Conservation (phyloP, 2,113 vertebrate species). For the Eulemur rufifrons region DNA sequence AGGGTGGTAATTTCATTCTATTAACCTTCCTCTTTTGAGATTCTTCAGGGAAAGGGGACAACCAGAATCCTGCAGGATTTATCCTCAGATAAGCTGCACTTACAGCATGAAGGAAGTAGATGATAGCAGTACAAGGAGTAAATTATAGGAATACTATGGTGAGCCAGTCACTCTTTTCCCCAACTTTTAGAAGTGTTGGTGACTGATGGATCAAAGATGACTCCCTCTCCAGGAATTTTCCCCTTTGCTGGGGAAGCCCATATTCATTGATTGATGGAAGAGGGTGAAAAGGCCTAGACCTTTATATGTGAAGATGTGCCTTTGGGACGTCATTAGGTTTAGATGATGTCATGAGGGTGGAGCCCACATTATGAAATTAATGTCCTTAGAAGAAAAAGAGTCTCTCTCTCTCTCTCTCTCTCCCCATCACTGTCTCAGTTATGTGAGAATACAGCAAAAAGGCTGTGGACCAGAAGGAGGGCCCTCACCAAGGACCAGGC, state of each 20-base stretch:
- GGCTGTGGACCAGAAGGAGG: background rate
- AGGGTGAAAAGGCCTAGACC: background rate
- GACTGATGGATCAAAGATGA: background rate
- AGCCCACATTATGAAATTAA: background rate
- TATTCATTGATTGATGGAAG: background rate
- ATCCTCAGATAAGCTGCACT: background rate
- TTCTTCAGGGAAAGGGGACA: background rate
- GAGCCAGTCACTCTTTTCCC: background rate
- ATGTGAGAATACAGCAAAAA: background rate
- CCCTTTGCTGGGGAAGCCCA: background rate
- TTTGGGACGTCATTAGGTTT: background rate
- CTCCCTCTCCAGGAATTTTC: background rate
- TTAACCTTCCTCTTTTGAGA: background rate
- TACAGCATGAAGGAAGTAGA: background rate
- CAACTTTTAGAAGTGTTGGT: background rate
- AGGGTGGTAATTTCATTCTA: background rate
- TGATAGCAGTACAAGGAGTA: background rate
- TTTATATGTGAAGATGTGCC: background rate
- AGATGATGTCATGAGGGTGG: background rate
- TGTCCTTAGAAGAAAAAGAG: background rate
- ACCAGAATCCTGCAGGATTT: background rate
- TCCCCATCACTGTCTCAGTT: background rate
- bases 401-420: background rate
- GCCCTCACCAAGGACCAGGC: background rate
- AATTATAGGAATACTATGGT: background rate